Evolutionary conservation across 2,888 invertebrate genomes (phyloP).

Genomic region (Sinohyriopsis cumingii): DNA sequence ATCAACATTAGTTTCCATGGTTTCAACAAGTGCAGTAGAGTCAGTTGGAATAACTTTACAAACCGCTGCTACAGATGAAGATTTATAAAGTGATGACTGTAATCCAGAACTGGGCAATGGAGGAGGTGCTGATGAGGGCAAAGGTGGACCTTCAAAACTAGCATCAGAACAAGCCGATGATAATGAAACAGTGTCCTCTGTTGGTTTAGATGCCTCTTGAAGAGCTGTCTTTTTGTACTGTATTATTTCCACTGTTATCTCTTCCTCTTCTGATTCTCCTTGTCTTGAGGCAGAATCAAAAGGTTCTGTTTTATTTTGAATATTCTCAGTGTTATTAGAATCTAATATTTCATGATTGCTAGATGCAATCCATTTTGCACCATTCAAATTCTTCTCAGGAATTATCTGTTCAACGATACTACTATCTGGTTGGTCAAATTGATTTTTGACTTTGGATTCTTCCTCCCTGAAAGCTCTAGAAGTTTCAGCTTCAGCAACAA

Average conservation of each 20-base stretch:
- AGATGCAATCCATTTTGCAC: too few species aligned
- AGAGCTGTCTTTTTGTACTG: conserved; percentile 1
- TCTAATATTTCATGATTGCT: background rate
- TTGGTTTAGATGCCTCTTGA: conserved; percentile 16
- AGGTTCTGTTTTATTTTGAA: background rate
- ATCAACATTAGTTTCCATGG: too few species aligned
- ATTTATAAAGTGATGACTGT: too few species aligned
- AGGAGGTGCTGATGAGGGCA: conserved; percentile 55
- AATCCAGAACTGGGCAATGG: conserved; percentile 9
- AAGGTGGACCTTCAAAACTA: conserved; percentile 51
- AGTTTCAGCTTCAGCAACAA: conserved; percentile 4
- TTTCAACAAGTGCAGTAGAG: too few species aligned
- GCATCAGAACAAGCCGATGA: conserved; percentile 47
- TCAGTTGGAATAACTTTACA: too few species aligned
- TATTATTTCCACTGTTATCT: conserved; percentile 2
- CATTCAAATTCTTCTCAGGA: too few species aligned
- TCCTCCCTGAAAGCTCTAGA: conserved; percentile 2
- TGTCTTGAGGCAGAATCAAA: background rate
- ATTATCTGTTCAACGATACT: background rate
- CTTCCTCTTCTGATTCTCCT: conserved; percentile 2
- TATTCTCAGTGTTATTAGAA: background rate
- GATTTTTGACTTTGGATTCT: conserved; percentile 2
- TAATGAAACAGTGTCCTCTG: conserved; percentile 37
- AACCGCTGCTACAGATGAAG: too few species aligned
- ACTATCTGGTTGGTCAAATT: conserved; percentile 3